Evolutionary conservation across 2,113 vertebrate species (phyloP).

Genomic region (Catharus minimus): DNA sequence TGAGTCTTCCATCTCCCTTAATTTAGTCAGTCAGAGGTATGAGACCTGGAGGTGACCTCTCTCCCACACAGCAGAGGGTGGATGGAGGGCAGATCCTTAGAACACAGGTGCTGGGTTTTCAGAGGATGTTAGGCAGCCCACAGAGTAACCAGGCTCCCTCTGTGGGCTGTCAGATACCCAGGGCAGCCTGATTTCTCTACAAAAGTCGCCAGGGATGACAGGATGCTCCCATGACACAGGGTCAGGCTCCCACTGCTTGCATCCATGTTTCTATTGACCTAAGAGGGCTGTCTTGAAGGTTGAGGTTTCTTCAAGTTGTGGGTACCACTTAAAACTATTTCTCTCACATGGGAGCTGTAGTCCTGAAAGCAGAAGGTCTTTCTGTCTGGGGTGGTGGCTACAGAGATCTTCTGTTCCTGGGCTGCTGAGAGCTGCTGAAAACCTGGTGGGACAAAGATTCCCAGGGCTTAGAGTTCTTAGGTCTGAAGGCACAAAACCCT

Average conservation of each 20-base stretch:
- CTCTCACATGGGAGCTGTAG: background rate
- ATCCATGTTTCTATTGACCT: background rate
- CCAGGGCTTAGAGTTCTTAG: background rate
- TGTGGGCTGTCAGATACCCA: background rate
- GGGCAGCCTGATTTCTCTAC: background rate
- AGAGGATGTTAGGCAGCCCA: background rate
- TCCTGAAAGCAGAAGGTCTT: background rate
- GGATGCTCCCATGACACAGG: slow-evolving; percentile 33
- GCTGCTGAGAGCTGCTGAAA: background rate
- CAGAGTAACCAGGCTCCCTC: background rate
- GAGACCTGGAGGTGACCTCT: background rate
- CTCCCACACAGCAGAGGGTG: background rate
- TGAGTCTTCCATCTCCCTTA: background rate
- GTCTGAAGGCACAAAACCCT: background rate
- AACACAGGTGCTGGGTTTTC: background rate
- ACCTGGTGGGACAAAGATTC: background rate
- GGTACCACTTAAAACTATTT: background rate
- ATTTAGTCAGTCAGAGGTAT: background rate
- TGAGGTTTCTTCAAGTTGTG: background rate
- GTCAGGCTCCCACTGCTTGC: slow-evolving; percentile 16
- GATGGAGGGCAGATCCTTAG: background rate
- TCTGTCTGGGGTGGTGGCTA: background rate
- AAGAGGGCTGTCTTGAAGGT: background rate
- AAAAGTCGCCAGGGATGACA: background rate
- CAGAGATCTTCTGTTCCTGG: background rate